Percentiles rank a stretch among this genome's conserved stretches.
phyloP scores from a whole-genome alignment of 2,113 vertebrate genomes.

The Atrichornis clamosus region DNA sequence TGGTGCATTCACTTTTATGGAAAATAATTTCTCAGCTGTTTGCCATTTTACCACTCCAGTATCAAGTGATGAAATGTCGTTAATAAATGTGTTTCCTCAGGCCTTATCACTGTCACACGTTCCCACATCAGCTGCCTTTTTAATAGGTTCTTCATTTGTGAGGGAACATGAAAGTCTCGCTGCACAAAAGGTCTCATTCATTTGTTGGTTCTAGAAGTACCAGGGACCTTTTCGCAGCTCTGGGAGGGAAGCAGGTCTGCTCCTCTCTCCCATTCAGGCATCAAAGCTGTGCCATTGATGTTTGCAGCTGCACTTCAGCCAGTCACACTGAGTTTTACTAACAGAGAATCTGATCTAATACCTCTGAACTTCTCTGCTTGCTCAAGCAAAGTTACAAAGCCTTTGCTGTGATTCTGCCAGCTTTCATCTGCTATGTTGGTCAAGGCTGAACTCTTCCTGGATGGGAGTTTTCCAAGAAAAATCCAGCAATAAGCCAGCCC shows the following conservation, averaged over 20 bases:
- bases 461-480: slow-evolving; percentile 53
- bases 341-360: not conserved
- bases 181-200: not conserved
- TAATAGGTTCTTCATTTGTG: not conserved
- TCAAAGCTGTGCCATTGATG: not conserved
- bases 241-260: not conserved
- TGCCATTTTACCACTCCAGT: not conserved
- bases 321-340: not conserved
- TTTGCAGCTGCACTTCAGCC: not conserved
- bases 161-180: not conserved
- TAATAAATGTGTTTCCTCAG: not conserved
- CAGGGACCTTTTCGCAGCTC: not conserved
- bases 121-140: not conserved
- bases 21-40: not conserved
- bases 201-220: not conserved
- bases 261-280: not conserved
- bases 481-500: not conserved
- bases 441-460: not conserved
- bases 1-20: not conserved
- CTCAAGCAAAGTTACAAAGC: slow-evolving; percentile 40
- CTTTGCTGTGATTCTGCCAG: slow-evolving; percentile 28
- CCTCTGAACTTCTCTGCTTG: not conserved
- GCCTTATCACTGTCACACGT: not conserved
- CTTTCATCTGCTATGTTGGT: not conserved
- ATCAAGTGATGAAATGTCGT: not conserved